Base-by-base conservation (phyloP, 2,113 vertebrate species). In the Festucalex cinctus region DNA sequence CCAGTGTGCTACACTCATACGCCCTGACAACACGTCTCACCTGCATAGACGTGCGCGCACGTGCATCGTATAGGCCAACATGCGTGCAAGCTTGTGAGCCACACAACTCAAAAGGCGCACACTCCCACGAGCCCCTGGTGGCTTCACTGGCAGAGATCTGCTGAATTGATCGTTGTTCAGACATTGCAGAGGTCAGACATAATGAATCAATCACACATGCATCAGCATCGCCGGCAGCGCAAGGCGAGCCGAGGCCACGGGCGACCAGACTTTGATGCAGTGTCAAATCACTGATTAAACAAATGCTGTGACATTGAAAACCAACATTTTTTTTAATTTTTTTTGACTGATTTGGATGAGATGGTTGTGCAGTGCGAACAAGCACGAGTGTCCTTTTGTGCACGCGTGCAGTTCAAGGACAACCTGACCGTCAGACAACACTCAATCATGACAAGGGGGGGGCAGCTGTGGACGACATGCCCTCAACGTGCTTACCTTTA, bases 201-300 rank as follows among this genome's bases (percentile, higher is more conserved):
- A 71, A 85, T 83, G 73, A 85, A 87, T 87, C 86, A 79, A 86
- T 86, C 83, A 72, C 72, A 63, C 78, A 80, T 57, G 63, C 80
- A 79, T 79, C 82, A 83, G 75, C 80, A 80, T 68, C 59, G 10
- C 59, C 61, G 72, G 48, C 59, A n/a, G 58, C 71, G 53, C 63
- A 20, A 66, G 26, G 32, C 63, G 64, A 66, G 66, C 78, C 73
- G 37, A 81, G 76, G 82, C 79, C 73, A 63, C 37, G 2, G 39
- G 56, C 78, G 63, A 61, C 56, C 69, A 72, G 6, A 41, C 75
- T 83, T 67, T 73, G 68, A 79, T 67, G 70, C 69, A 65, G 24
- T n/a, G 73, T 69, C 73, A 63, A 17, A 64, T 46, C 74, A 63
- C 37, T 65, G 28, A 2, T 32, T 4, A 2, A 32, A 32, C 28